Evolutionary conservation across 2,888 invertebrate species (phyloP), one percentile per base, ranked within the genome.

Genomic region (Lasioglossum morio): DNA sequence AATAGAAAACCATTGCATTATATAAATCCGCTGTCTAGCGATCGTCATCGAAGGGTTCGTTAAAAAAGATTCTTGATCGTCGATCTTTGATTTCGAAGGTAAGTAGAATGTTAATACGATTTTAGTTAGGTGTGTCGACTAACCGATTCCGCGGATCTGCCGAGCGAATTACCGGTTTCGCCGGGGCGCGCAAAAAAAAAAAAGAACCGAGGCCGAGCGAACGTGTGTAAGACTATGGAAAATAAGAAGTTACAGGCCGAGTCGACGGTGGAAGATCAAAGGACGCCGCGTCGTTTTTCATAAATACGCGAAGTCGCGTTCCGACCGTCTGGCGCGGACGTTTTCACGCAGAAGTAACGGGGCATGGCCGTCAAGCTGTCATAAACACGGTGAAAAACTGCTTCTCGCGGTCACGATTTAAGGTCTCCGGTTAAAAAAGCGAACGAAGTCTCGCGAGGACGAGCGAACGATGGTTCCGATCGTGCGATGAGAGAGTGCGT

Each of bases 401-500:
- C 23, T 37, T 19, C 19, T 4, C 48, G 72, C 10, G 37, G 12
- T 7, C 8, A 3, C 12, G 34, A 48, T 46, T 27, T 46, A 46
- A 72, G 19, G 46, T 19, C 27, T 43, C 4, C 10, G 10, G 37
- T 76, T n/a, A 48, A 46, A 53, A 46, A n/a, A 12, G 46, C 34
- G 16, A 8, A 12, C 14, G 75, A 43, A 75, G 63, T 72, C 60
- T 78, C 30, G 37, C 43, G 79, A 66, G 82, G 81, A 82, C 74
- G 78, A 81, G 86, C 79, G 83, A 85, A 79, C 63, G 53, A n/a
- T 10, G 53, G 77, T 60, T 60, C 81, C 82, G 87, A 88, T 81
- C 34, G 81, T 79, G 77, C 53, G 53, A 40, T 75, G 79, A 84
- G 79, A 84, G 7, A 83, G n/a, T 70, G 87, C 86, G 92, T 91